Evolutionary conservation across 35 echinoderm and acorn worm genomes (phyloP), one percentile per base, ranked within the genome.

Genomic region (Lytechinus variegatus): DNA sequence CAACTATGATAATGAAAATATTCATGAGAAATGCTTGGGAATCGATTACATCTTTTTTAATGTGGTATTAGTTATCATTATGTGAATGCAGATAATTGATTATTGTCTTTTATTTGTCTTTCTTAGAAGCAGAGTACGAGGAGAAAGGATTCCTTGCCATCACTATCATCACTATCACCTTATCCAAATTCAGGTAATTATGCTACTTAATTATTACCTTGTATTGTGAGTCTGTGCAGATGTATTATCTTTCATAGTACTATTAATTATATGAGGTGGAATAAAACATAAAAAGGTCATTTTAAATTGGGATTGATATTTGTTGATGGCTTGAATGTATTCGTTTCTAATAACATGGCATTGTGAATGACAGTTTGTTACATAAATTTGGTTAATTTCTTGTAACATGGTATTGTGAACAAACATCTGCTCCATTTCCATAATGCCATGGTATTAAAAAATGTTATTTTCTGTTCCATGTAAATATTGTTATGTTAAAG

Each of bases 101-200:
- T 52, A 12, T 54, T 28, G 88, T 10, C 0, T 52, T 89, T 55
- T 93, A 24, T 55, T 93, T 93, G 19, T 3, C 3, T 57, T 93
- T 9, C 57, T 5, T 54, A 93, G 92, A 93, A 27, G 54, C 92
- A 93, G 54, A 33, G 14, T 10, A 93, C 92, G 5, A 93, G 57
- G 53, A 54, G 92, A 44, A 93, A 93, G 92, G 92, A 93, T n/a
- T 93, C 92, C 28, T 57, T 93, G 92, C 92, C 92, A 9, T 56
- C 92, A 13, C 21, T 55, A 27, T 16, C 57, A 12, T 29, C 88
- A 90, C 88, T 44, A 44, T 51, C n/a, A 87, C 1, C 57, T 79
- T 79, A 79, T 33, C 13, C 27, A 19, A 90, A 54, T 90, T 3
- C 52, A 44, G 52, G 88, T 54, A 52, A 28, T 44, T 44, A 2